These are phyloP conservation scores for Ametastegia equiseti DNA, from an alignment of 2,888 invertebrate genomes.

Conservation along the genomic window DNA sequence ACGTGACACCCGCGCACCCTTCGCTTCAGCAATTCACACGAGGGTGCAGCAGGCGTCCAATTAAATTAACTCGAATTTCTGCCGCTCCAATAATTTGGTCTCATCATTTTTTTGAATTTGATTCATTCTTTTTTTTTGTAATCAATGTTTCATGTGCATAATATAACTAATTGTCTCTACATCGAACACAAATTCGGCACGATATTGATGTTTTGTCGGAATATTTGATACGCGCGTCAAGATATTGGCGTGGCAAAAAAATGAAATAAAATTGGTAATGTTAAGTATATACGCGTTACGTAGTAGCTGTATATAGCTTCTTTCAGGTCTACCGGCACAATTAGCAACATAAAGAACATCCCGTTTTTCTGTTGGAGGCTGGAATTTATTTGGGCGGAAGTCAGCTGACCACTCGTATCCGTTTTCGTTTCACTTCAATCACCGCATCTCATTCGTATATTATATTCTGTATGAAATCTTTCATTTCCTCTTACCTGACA, in stretches of 20 bases:
- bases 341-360: background rate
- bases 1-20: constrained; percentile 35
- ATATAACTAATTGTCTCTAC: background rate
- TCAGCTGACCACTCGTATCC: constrained; percentile 38
- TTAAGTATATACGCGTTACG: too few relatives aligned
- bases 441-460: background rate
- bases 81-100: background rate
- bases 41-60: background rate
- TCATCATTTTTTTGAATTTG: background rate
- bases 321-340: background rate
- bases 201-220: too few relatives aligned
- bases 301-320: background rate
- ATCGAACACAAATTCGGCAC: background rate
- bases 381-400: constrained; percentile 21
- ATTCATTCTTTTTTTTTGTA: background rate
- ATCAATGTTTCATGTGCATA: background rate
- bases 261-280: background rate
- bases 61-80: constrained; percentile 15
- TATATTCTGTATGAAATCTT: background rate
- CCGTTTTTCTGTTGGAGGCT: background rate
- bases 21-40: background rate
- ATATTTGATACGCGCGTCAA: background rate
- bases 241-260: background rate
- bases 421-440: constrained; percentile 25
- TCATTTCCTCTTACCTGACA: background rate